Evolutionary conservation across 2,797 vertebrate genomes (phyloP).

Genomic region (Siniperca obscura): DNA sequence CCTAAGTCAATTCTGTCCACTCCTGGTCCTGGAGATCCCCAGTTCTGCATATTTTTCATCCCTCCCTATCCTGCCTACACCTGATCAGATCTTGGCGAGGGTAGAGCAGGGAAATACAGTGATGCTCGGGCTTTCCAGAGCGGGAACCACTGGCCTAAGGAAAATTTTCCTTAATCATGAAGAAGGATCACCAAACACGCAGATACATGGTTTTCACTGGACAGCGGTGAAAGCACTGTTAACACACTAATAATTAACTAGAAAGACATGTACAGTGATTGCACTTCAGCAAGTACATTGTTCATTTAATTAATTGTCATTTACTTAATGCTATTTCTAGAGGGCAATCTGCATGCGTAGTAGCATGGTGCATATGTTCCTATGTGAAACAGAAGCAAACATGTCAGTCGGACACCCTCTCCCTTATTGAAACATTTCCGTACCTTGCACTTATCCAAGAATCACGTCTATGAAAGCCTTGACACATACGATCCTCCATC

Average conservation of each 20-base stretch:
- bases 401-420: not conserved
- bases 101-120: not conserved
- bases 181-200: not conserved
- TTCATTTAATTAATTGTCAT: conserved; percentile 3
- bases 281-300: not conserved
- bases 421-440: conserved; percentile 25
- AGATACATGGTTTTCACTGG: conserved; percentile 2
- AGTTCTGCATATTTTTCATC: conserved; percentile 1
- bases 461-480: conserved; percentile 20
- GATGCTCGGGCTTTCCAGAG: not conserved
- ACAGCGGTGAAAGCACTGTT: conserved; percentile 8
- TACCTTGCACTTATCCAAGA: conserved; percentile 26
- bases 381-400: not conserved
- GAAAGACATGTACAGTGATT: not conserved
- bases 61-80: not conserved
- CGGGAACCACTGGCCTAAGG: not conserved
- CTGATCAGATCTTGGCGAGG: not conserved
- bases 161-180: too few species aligned
- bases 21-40: not conserved
- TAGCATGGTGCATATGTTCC: not conserved
- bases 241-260: conserved; percentile 15
- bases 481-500: conserved; percentile 67
- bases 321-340: not conserved
- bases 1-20: not conserved
- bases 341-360: not conserved